Percentiles rank a stretch among this genome's conserved stretches.
Conservation (phyloP, 2,888 invertebrate species). For the Aphelenchoides bicaudatus region DNA sequence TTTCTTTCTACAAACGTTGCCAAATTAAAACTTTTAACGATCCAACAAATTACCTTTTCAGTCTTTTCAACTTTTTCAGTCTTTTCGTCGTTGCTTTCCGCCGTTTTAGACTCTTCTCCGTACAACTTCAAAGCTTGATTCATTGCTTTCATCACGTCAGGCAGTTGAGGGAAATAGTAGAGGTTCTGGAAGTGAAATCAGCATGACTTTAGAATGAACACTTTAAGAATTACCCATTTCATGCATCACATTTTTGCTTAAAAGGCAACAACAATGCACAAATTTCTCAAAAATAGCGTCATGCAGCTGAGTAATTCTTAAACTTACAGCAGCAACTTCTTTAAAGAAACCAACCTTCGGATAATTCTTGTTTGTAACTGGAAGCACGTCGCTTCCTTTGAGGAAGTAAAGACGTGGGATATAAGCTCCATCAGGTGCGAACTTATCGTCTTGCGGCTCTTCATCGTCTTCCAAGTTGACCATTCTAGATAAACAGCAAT, state of each 20-base stretch:
- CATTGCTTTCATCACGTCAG: constrained; percentile 41
- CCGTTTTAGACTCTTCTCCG: constrained; percentile 24
- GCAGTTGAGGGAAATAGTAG: constrained; percentile 54
- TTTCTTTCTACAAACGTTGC: constrained; percentile 37
- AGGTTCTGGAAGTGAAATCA: constrained; percentile 38
- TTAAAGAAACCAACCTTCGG: constrained; percentile 2
- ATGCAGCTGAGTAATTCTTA: background rate
- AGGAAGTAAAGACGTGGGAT: constrained; percentile 38
- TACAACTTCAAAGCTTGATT: constrained; percentile 26
- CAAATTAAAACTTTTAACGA: too few relatives aligned
- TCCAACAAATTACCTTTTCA: constrained; percentile 33
- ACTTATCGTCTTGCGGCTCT: constrained; percentile 62
- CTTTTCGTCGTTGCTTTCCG: constrained; percentile 20
- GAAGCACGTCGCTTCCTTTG: constrained; percentile 16
- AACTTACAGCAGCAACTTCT: too few relatives aligned
- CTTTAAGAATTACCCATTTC: constrained; percentile 32
- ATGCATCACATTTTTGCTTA: constrained; percentile 60
- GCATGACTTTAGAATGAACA: background rate
- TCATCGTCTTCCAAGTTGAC: constrained; percentile 63
- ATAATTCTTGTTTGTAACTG: constrained; percentile 9
- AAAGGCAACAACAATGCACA: constrained; percentile 30
- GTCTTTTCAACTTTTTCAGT: constrained; percentile 14
- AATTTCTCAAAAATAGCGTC: constrained; percentile 9
- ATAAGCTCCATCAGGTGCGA: constrained; percentile 62
- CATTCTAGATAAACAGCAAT: too few relatives aligned